Conservation (phyloP, 2,888 invertebrate genomes). For the Polydrusus cervinus region DNA sequence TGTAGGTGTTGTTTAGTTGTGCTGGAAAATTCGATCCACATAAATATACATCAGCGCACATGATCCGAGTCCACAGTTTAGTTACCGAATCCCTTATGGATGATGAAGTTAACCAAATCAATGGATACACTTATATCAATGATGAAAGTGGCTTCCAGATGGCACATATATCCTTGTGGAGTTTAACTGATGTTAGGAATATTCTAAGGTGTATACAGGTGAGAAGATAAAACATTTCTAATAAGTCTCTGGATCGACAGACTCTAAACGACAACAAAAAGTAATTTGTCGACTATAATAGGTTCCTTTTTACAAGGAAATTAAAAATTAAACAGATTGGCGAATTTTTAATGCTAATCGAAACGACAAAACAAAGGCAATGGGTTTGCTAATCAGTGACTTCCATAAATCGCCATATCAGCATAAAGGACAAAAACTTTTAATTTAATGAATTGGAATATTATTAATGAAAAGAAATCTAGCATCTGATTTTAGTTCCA, state of each 20-base stretch:
- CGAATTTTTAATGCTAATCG: too few species aligned
- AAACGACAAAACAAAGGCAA: too few species aligned
- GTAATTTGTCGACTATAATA: too few species aligned
- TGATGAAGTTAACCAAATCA: slow-evolving; percentile 87
- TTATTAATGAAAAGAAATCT: too few species aligned
- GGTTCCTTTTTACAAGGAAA: too few species aligned
- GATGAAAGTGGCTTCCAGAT: slow-evolving; percentile 89
- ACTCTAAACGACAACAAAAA: too few species aligned
- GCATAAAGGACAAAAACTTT: too few species aligned
- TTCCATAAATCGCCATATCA: too few species aligned
- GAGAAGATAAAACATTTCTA: slow-evolving; percentile 49
- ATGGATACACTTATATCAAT: slow-evolving; percentile 89
- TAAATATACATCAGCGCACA: slow-evolving; percentile 82
- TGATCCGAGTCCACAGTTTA: slow-evolving; percentile 89
- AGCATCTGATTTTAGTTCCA: neutral
- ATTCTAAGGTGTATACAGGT: slow-evolving; percentile 87
- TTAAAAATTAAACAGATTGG: too few species aligned
- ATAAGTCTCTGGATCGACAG: too few species aligned
- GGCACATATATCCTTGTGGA: slow-evolving; percentile 89
- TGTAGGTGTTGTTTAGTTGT: slow-evolving; percentile 78
- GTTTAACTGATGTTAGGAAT: slow-evolving; percentile 83
- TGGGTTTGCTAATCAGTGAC: too few species aligned
- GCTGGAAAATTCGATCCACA: slow-evolving; percentile 77
- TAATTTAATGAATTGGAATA: too few species aligned
- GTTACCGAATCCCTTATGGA: slow-evolving; percentile 90